phyloP scores from a whole-genome alignment of 2,113 vertebrate species.

The Brachyistius frenatus region DNA sequence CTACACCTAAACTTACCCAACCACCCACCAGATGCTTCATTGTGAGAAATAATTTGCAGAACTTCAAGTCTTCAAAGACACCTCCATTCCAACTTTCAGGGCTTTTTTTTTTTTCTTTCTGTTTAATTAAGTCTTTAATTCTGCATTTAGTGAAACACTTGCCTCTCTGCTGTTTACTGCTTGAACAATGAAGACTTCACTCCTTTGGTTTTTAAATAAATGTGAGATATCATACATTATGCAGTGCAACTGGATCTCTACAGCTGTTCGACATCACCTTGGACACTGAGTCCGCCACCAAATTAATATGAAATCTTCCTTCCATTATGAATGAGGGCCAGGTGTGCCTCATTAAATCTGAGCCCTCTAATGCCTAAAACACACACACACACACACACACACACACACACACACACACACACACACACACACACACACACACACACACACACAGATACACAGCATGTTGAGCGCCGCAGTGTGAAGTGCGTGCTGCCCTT shows the following conservation, averaged over 20 bases:
- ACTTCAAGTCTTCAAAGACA: neutral
- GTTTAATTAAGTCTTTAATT: constrained; percentile 34
- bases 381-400: constrained; percentile 14
- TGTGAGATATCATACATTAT: constrained; percentile 79
- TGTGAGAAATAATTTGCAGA: constrained; percentile 9
- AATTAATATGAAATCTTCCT: constrained; percentile 82
- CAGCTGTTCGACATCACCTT: constrained; percentile 82
- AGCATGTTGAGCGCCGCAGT: constrained; percentile 36
- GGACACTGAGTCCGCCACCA: constrained; percentile 77
- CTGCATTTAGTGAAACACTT: neutral
- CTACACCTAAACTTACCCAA: constrained; percentile 16
- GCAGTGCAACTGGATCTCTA: constrained; percentile 71
- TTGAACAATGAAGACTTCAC: constrained; percentile 62
- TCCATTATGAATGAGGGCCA: constrained; percentile 85
- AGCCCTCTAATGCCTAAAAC: constrained; percentile 59
- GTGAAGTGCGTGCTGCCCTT: constrained; percentile 65
- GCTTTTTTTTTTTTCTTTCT: neutral
- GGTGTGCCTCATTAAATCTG: constrained; percentile 83
- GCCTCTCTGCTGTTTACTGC: constrained; percentile 2
- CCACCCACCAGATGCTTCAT: constrained; percentile 35
- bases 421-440: neutral
- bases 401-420: neutral
- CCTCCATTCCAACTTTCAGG: no score
- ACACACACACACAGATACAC: constrained; percentile 18
- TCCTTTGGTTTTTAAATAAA: constrained; percentile 60